Base-by-base conservation (phyloP, 2,797 vertebrate genomes). In the Pangasius mekongensis region DNA sequence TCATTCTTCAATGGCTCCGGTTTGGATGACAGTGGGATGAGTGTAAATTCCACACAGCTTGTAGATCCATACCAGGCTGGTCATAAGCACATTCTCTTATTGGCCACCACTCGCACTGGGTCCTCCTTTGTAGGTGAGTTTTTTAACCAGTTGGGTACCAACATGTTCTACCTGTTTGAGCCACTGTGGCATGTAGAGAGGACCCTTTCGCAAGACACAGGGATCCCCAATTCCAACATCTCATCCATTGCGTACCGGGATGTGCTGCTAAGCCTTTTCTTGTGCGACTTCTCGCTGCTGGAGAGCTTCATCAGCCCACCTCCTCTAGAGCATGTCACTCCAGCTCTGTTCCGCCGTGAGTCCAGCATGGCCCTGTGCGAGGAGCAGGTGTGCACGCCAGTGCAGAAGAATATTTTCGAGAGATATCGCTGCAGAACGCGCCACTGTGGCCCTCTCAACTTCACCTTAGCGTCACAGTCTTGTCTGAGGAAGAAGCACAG, bases 61-160 rank as follows among this genome's bases (percentile, higher is more conserved):
- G 22, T 18, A 33, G 90, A 64, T 22, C 56, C 81, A 0, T 47
- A 76, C 3, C 83, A 89, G 0, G n/a, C 56, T 2, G 92, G 92
- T 0, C 95, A 94, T 27, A 96, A 96, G 85, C 97, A 97, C 1
- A 89, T 97, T 87, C 95, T 97, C 27, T 93, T 97, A 76, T 96
- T 97, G 97, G 97, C 97, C 78, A 97, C 97, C 62, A 97, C 97
- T 0, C 96, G 97, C 90, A 97, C 97, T 0, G 97, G 97, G 77
- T 97, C 97, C 74, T 97, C 97, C 0, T 97, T 97, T 0, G 96
- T 97, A 0, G 97, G 97, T 0, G 97, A 97, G 91, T 97, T 97
- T 91, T 97, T 97, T 92, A 97, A 97, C 93, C 97, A 97, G 92
- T 96, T 97, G 85, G 95, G 95, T 64, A 94, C 92, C 87, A 95